These are phyloP conservation scores for Apodemus speciosus DNA, from an alignment of 2,113 vertebrate species.

Conservation along the genomic window DNA sequence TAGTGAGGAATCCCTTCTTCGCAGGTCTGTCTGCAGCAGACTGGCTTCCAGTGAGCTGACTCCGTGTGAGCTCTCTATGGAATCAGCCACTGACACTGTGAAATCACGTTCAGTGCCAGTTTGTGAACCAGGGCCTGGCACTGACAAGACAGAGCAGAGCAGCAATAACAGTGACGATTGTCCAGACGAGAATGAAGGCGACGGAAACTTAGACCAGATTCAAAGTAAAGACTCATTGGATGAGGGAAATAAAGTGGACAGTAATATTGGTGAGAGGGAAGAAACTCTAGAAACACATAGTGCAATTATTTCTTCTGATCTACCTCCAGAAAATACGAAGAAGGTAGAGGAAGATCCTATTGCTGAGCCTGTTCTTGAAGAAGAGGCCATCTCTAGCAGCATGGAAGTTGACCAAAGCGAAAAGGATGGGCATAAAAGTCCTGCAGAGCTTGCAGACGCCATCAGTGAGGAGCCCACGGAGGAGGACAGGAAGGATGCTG, in stretches of 20 bases:
- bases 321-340: constrained; percentile 74
- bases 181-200: constrained; percentile 75
- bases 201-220: constrained; percentile 79
- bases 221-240: constrained; percentile 61
- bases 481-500: constrained; percentile 74
- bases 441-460: constrained; percentile 71
- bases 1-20: neutral
- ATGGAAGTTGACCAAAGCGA: constrained; percentile 82
- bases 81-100: constrained; percentile 53
- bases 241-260: constrained; percentile 67
- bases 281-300: constrained; percentile 69
- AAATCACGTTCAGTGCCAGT: constrained; percentile 44
- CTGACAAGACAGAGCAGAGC: constrained; percentile 65
- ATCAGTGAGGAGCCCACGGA: constrained; percentile 67
- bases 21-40: neutral
- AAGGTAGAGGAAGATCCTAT: constrained; percentile 62
- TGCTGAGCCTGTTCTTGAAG: constrained; percentile 78
- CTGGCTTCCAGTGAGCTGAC: neutral
- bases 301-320: constrained; percentile 66
- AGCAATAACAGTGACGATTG: constrained; percentile 77
- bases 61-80: constrained; percentile 17
- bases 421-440: constrained; percentile 72
- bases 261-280: constrained; percentile 60
- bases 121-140: constrained; percentile 68
- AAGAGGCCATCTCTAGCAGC: constrained; percentile 87